phyloP scores from a whole-genome alignment of 2,888 invertebrate species.

The Dynastes hyllus region DNA sequence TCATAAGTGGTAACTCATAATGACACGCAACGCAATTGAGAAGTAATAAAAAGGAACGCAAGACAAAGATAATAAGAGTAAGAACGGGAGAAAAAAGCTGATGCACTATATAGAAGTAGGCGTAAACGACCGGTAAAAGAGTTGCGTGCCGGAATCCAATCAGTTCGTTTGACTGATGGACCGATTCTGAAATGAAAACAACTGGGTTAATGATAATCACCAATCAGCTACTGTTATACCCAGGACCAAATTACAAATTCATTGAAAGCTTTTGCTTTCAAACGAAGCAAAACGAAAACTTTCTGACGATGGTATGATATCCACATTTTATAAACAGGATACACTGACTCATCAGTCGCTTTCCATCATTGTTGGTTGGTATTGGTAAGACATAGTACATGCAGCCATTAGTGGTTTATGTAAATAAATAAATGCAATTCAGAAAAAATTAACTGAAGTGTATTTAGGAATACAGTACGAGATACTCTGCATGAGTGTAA shows the following conservation, averaged over 20 bases:
- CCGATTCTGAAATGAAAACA: constrained; percentile 31
- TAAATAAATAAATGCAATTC: too few relatives aligned
- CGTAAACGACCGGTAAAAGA: constrained; percentile 17
- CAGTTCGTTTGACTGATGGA: constrained; percentile 30
- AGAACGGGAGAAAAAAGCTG: constrained; percentile 2
- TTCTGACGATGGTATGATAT: not conserved
- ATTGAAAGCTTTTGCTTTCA: not conserved
- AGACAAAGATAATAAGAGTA: not conserved
- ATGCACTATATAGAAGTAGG: constrained; percentile 22
- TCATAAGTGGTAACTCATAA: constrained; percentile 2
- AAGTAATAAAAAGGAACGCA: not conserved
- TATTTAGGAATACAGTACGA: too few relatives aligned
- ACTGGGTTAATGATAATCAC: constrained; percentile 36
- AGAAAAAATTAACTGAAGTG: too few relatives aligned
- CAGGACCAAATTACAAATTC: constrained; percentile 23
- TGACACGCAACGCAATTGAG: constrained; percentile 7
- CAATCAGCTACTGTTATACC: constrained; percentile 47
- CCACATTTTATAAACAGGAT: not conserved
- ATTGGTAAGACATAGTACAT: too few relatives aligned
- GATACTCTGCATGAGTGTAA: too few relatives aligned
- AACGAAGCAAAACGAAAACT: not conserved
- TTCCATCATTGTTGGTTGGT: too few relatives aligned
- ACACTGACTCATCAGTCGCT: not conserved
- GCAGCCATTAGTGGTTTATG: not conserved
- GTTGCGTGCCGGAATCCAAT: constrained; percentile 45